Conservation (phyloP, 23 tunicate species). For the Styela plicata region DNA sequence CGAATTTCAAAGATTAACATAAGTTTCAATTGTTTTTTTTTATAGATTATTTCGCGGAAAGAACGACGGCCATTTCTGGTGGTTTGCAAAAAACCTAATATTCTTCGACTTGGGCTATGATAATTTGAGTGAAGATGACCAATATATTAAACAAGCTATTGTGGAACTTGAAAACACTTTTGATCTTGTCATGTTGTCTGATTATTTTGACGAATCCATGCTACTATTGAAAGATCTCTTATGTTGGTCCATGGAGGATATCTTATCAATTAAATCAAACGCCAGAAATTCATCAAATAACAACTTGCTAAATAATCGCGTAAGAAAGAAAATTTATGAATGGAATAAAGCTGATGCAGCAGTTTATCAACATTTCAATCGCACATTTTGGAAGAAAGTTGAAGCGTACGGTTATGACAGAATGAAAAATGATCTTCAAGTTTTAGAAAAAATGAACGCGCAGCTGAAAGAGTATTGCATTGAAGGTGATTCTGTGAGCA, state of each 20-base stretch:
- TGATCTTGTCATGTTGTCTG: slow-evolving; percentile 58
- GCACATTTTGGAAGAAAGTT: slow-evolving; percentile 65
- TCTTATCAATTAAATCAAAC: slow-evolving; percentile 37
- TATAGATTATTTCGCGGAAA: slow-evolving; percentile 46
- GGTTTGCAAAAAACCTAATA: slow-evolving; percentile 72
- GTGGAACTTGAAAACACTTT: slow-evolving; percentile 38
- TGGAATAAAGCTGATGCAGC: slow-evolving; percentile 69
- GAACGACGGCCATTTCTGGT: slow-evolving; percentile 36
- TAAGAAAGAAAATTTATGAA: not conserved
- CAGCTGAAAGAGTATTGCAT: slow-evolving; percentile 41
- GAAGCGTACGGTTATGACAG: slow-evolving; percentile 38
- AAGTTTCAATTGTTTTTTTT: too few species aligned
- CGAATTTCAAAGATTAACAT: too few species aligned
- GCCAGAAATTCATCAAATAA: slow-evolving; percentile 22
- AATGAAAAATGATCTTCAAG: slow-evolving; percentile 39
- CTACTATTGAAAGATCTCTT: slow-evolving; percentile 51
- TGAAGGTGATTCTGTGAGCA: slow-evolving; percentile 45
- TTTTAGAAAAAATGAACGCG: slow-evolving; percentile 36
- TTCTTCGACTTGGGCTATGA: slow-evolving; percentile 63
- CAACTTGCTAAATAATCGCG: not conserved
- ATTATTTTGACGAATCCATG: slow-evolving; percentile 69
- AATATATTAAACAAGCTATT: slow-evolving; percentile 31
- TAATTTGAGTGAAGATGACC: slow-evolving; percentile 38
- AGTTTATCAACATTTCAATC: slow-evolving; percentile 43
- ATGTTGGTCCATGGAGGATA: slow-evolving; percentile 48